Percentiles rank a stretch among this genome's conserved stretches.
These are phyloP conservation scores for Sus scrofa DNA, from an alignment of 2,113 vertebrate species.

Conservation along the genomic window T2T-Sscrofa CM000826.6:121253501-121254000, in stretches of 20 bases:
- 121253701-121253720: too few species aligned
- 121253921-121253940: background rate
- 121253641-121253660: background rate
- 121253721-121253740: background rate
- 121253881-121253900: background rate
- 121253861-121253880: background rate
- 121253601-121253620: background rate
- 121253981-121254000: background rate
- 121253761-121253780: background rate
- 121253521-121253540: background rate
- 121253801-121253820: background rate
- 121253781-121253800: background rate
- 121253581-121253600: background rate
- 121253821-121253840: background rate
- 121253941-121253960: background rate
- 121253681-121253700: background rate
- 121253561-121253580: background rate
- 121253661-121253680: background rate
- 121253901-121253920: background rate
- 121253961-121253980: background rate
- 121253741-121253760: background rate
- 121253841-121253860: background rate
- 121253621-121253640: background rate
- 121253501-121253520: slow-evolving; percentile 33
- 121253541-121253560: background rate